Conservation (phyloP, 2,113 vertebrate species). For the Channa argus region DNA sequence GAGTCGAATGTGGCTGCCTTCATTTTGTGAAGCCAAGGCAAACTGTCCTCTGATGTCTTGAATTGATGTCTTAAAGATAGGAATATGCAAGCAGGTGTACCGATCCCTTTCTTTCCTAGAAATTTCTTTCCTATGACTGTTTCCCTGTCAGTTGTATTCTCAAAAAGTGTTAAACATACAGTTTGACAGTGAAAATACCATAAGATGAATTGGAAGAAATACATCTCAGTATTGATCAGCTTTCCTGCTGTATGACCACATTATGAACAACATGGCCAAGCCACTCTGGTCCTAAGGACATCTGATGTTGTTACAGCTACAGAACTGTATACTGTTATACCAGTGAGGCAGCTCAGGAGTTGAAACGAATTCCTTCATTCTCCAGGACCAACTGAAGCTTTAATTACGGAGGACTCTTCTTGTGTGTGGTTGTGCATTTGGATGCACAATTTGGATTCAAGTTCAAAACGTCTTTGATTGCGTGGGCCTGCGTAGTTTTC, state of each 20-base stretch:
- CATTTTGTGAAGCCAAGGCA: constrained; percentile 34
- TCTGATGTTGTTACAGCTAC: constrained; percentile 64
- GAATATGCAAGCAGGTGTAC: constrained; percentile 62
- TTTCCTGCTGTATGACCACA: constrained; percentile 42
- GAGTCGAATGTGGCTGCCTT: constrained; percentile 30
- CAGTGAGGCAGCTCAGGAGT: constrained; percentile 74
- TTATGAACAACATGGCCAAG: constrained; percentile 59
- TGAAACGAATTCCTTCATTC: constrained; percentile 56
- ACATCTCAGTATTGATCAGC: constrained; percentile 65
- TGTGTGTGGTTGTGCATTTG: constrained; percentile 41
- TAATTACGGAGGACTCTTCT: constrained; percentile 62
- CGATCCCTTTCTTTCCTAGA: constrained; percentile 36
- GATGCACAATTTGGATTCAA: constrained; percentile 47
- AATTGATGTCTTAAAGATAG: constrained; percentile 48
- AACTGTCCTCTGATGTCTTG: constrained; percentile 28
- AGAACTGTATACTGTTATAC: constrained; percentile 78
- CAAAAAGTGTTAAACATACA: constrained; percentile 51
- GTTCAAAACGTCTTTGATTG: constrained; percentile 46
- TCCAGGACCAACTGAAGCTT: constrained; percentile 80
- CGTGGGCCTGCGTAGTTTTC: constrained; percentile 19
- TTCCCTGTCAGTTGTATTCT: constrained; percentile 50
- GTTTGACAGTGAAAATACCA: constrained; percentile 37
- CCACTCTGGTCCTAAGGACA: constrained; percentile 47
- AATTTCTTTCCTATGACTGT: constrained; percentile 57
- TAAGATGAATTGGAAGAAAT: constrained; percentile 72